phyloP scores from a whole-genome alignment of 2,888 invertebrate species.

The Agapetus fuscipes region DNA sequence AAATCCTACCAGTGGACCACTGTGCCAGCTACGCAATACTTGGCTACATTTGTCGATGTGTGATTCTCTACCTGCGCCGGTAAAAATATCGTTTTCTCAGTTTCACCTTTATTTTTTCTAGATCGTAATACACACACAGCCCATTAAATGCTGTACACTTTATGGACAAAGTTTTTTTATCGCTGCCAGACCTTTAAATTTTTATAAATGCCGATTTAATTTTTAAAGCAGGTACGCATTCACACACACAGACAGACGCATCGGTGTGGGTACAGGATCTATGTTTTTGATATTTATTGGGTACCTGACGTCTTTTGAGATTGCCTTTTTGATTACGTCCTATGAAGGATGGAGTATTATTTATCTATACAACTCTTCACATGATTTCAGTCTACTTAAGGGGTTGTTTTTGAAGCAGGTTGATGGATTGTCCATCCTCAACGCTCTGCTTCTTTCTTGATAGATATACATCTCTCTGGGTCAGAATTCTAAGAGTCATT shows the following conservation, averaged over 20 bases:
- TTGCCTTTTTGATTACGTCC: conserved; percentile 15
- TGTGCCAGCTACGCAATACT: no score
- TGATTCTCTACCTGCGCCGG: conserved; percentile 13
- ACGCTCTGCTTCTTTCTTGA: no score
- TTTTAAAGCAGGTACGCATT: conserved; percentile 17
- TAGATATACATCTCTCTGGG: no score
- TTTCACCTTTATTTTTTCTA: conserved; percentile 11
- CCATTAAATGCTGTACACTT: conserved; percentile 18
- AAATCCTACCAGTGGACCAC: no score
- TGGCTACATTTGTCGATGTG: no score
- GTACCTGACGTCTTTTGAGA: conserved; percentile 11
- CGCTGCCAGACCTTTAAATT: conserved; percentile 16
- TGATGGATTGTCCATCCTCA: no score
- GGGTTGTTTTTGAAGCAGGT: no score
- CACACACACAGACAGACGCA: conserved; percentile 4
- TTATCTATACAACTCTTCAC: conserved; percentile 8
- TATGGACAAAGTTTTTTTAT: conserved; percentile 18
- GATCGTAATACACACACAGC: conserved; percentile 16
- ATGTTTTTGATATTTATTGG: conserved; percentile 1
- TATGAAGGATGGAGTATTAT: conserved; percentile 16
- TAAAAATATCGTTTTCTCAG: conserved; percentile 15
- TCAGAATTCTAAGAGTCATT: no score
- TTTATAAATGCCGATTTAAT: conserved; percentile 22
- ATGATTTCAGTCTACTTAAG: no score
- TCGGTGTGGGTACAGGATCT: not conserved